These are phyloP conservation scores for Phaedon cochleariae DNA, from an alignment of 2,888 invertebrate species.

Conservation along the genomic window DNA sequence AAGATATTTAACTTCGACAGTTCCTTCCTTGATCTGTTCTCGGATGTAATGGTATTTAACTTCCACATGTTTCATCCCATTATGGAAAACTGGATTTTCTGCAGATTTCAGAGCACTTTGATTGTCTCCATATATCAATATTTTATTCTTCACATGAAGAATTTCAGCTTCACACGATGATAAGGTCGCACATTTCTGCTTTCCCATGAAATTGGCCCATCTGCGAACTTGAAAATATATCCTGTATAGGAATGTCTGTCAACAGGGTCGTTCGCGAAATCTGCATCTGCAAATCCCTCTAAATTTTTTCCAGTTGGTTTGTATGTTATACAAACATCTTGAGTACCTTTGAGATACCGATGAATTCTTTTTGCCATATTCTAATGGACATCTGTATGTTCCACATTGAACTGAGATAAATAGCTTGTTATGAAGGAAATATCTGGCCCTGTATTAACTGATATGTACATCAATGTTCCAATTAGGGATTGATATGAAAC, in stretches of 20 bases:
- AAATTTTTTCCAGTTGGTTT: neutral
- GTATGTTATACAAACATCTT: neutral
- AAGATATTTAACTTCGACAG: no score
- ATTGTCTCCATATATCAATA: neutral
- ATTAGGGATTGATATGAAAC: no score
- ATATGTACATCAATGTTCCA: no score
- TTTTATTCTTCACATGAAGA: neutral
- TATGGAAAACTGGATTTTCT: neutral
- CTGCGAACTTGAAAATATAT: slow-evolving; percentile 1
- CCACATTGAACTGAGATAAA: neutral
- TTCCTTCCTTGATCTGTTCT: no score
- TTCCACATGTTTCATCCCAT: neutral
- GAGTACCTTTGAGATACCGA: slow-evolving; percentile 5
- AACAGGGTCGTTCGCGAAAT: neutral
- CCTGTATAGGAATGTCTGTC: slow-evolving; percentile 2
- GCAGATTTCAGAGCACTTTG: slow-evolving; percentile 3
- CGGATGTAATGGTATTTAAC: neutral
- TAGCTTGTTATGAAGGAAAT: slow-evolving; percentile 1
- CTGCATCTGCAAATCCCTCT: slow-evolving; percentile 3
- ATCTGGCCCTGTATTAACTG: neutral
- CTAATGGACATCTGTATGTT: neutral
- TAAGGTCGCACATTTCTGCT: neutral
- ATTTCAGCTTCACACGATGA: slow-evolving; percentile 11
- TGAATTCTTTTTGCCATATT: neutral
- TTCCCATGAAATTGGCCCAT: slow-evolving; percentile 2